Evolutionary conservation across 2,888 invertebrate species (phyloP), one percentile per base, ranked within the genome.

Genomic region (Leptopilina myrica): DNA sequence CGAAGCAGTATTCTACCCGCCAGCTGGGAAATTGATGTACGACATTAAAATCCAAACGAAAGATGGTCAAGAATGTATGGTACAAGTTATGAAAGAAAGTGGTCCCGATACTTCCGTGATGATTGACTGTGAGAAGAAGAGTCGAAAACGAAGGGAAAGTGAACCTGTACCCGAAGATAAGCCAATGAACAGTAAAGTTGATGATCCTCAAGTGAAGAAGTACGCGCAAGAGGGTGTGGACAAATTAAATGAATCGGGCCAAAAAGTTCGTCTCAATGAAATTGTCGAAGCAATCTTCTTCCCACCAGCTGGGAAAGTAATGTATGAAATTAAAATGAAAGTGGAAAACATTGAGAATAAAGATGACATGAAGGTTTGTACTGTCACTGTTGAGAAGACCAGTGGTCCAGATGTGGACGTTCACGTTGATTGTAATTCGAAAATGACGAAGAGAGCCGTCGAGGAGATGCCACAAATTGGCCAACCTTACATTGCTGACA

Each of bases 281-380:
- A 53, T 69, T 5, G 7, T 15, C 6, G 12, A 53, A 14, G 69
- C 49, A 3, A 26, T 14, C 12, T 49, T 69, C 20, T 69, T 53
- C 14, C 26, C 26, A 6, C 53, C 69, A 14, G 69, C 69, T 69
- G 69, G 69, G 1, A 69, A 69, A 53, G 20, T 69, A 0, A 20
- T 69, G n/a, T 73, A 73, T 5, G 56, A 73, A 14, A 56, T 73
- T 26, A 73, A 56, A 0, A 73, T 73, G 5, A 33, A 73, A 56
- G 26, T 56, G 26, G 49, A 9, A n/a, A 73, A 20, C 5, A 9
- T 33, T 14, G 14, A n/a, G 2, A 53, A 1, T 1, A 26, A 53
- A 3, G 56, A 73, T 26, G n/a, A 3, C 5, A 26, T 3, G 46
- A 11, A 53, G 20, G 9, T n/a, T 0, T 73, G 69, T 9, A 73